Conservation (phyloP, 2,113 vertebrate species). For the Scophthalmus maximus region DNA sequence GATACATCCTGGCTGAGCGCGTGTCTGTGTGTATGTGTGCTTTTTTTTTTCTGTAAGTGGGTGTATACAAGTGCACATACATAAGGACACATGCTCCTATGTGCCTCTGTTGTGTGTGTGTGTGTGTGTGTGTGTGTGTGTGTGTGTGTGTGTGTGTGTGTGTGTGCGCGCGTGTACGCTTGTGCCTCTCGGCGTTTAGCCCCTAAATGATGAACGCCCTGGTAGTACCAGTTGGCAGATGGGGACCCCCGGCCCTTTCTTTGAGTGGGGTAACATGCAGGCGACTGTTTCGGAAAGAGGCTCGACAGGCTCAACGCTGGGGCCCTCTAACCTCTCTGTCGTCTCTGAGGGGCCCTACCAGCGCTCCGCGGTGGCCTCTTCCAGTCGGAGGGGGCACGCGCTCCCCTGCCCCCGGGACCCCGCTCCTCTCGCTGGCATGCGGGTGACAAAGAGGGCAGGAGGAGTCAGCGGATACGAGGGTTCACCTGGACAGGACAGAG, state of each 20-base stretch:
- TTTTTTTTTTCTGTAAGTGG: conserved; percentile 31
- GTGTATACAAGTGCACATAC: conserved; percentile 69
- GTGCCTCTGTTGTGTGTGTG: conserved; percentile 54
- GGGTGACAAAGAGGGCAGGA: conserved; percentile 70
- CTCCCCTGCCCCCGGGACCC: conserved; percentile 58
- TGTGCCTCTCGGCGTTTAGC: conserved; percentile 64
- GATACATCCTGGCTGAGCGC: conserved; percentile 55
- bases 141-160: no score
- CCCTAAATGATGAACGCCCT: conserved; percentile 74
- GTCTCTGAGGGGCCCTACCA: conserved; percentile 67
- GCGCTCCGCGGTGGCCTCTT: conserved; percentile 62
- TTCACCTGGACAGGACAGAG: conserved; percentile 66
- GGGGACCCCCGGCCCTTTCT: conserved; percentile 71
- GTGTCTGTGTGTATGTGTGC: conserved; percentile 27
- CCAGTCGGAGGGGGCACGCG: conserved; percentile 40
- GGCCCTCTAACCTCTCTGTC: conserved; percentile 78
- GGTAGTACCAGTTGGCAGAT: conserved; percentile 77
- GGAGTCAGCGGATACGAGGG: conserved; percentile 63
- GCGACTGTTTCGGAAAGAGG: conserved; percentile 66
- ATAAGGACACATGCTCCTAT: conserved; percentile 71
- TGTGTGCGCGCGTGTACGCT: no score
- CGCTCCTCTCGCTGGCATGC: conserved; percentile 70
- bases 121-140: no score
- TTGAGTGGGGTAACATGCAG: conserved; percentile 62
- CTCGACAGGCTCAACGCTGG: conserved; percentile 64